A percentile compares a stretch with the other conserved stretches of the same genome.
Conservation (phyloP, 2,888 invertebrate genomes). For the Bimastos eiseni region DNA sequence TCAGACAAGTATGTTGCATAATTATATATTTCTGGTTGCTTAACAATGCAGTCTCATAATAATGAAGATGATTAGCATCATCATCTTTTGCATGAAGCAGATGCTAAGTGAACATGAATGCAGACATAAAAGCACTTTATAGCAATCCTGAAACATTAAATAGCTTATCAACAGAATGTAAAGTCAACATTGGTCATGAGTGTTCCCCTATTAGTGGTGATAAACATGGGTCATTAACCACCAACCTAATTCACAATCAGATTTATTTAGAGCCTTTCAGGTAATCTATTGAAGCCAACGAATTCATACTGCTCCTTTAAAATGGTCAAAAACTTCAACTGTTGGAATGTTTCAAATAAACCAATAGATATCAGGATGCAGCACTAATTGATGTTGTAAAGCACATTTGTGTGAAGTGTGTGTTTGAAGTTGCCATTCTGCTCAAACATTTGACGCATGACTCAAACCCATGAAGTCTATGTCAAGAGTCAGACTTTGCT, state of each 20-base stretch:
- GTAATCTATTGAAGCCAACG: background rate
- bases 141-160: too few relatives aligned
- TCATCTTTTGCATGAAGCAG: too few relatives aligned
- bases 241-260: too few relatives aligned
- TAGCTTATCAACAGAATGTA: too few relatives aligned
- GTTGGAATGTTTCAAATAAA: background rate
- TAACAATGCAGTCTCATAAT: too few relatives aligned
- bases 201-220: too few relatives aligned
- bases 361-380: background rate
- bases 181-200: too few relatives aligned
- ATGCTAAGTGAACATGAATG: too few relatives aligned
- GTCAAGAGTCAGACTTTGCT: background rate
- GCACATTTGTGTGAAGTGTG: background rate
- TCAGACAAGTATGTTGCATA: background rate
- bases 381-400: background rate
- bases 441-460: background rate
- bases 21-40: background rate
- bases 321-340: background rate
- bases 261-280: too few relatives aligned
- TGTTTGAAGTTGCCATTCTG: background rate
- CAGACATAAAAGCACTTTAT: too few relatives aligned
- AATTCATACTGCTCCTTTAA: background rate
- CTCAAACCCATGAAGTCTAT: background rate
- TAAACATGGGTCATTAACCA: too few relatives aligned
- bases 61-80: too few relatives aligned